Evolutionary conservation across 2,888 invertebrate genomes (phyloP), one percentile per base, ranked within the genome.

Genomic region (Chymomyza fuscimana): DNA sequence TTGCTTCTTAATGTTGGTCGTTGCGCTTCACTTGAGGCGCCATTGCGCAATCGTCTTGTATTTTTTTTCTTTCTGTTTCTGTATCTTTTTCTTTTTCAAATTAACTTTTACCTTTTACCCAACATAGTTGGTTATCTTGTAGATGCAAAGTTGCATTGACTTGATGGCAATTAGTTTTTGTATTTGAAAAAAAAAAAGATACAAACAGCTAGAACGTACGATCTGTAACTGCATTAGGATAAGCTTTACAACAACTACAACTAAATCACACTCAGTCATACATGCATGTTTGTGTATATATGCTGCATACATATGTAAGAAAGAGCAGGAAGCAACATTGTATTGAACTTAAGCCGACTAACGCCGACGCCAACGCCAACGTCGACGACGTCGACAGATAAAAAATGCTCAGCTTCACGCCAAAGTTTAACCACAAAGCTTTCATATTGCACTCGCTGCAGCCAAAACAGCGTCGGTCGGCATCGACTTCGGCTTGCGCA

Each of bases 31-130:
- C 79, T 79, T 79, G 76, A 74, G 79, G 73, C 67, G 69, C 79
- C 74, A 82, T 82, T 85, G 82, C 86, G 82, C 82, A 82, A 82
- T 84, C 71, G 80, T 78, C 68, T 46, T 46, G 25, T 25, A 25
- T 12, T 80, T 74, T 82, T 86, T 86, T 86, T 76, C 81, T 79
- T 82, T 77, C 80, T 73, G 69, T 1, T 4, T 32, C 5, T 9
- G 9, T 32, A 2, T 32, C 32, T 32, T 32, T 32, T 32, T 1
- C 9, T 32, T 32, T 5, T 25, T 25, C 25, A 25, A 25, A 25
- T 25, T 32, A 32, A 32, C 32, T 32, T 32, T 32, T 32, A 32
- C 32, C 32, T 32, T 32, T 32, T 32, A 9, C 32, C 1, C 32
- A 32, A 5, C 9, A 5, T 32, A 7, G 5, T 32, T 32, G 2